Base-by-base conservation (phyloP, 2,888 invertebrate species). In the Melitaea athalia region DNA sequence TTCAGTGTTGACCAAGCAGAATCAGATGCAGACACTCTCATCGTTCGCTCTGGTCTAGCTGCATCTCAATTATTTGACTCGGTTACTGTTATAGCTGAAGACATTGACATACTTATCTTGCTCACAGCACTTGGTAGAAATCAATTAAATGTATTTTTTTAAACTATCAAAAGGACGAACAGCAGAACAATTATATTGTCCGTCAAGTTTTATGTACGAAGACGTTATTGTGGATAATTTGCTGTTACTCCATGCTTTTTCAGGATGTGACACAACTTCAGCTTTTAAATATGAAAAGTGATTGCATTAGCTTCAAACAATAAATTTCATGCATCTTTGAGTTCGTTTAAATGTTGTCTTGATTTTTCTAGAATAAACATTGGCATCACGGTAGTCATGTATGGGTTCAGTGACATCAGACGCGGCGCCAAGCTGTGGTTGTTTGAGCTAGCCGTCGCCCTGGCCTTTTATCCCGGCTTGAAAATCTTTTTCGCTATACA, bases 331-430 rank as follows among this genome's bases (percentile, higher is more conserved):
- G n/a, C 52, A 24, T 52, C 24, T 24, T 31, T 24, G 14, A 33
- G 31, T 2, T 24, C 3, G 31, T 33, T 55, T 45, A 24, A 24
- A 24, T 61, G 11, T 53, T 53, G 33, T 52, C 5, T 45, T 45
- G 59, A 68, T 59, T 72, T 38, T 81, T 81, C 45, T 79, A 92
- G 92, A 75, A 87, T 92, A 75, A 88, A 90, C 67, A 69, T 92
- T 14, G 92, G 90, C 2, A 70, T 86, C 49, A 80, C 79, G 24
- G 79, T 84, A 10, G 81, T 92, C n/a, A 77, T 78, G 3, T 63
- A 84, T 59, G 92, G 91, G 10, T 92, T 92, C 59, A 91, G 91
- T 3, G 89, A 91, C 67, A 84, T 92, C 57, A 71, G 73, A 33
- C 86, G 92, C 11, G 90, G 85, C 5, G 73, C 78, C 1, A 86